Evolutionary conservation across 2,888 invertebrate species (phyloP), one percentile per base, ranked within the genome.

Genomic region (Mesochorus sp.): DNA sequence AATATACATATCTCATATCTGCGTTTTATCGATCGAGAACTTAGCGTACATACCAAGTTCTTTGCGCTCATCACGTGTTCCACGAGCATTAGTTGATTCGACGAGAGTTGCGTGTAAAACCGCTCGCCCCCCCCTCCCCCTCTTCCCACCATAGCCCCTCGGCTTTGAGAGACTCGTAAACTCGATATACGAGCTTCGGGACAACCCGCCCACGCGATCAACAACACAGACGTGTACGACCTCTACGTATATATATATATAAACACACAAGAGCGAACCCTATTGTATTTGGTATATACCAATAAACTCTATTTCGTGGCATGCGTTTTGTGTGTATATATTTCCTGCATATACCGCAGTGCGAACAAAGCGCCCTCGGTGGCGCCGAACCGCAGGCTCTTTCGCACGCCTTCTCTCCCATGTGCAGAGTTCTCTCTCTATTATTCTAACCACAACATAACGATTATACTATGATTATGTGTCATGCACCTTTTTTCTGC

Each of bases 91-190:
- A 68, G 73, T 47, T 39, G 57, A 77, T 49, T 68, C 26, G 10
- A 37, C 73, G 61, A n/a, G 70, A 51, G 62, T 49, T 62, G 62
- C 72, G 72, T 73, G 72, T 73, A 57, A n/a, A n/a, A 73, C 34
- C 66, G 34, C 61, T 26, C 71, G 19, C 31, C 2, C 28, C 64
- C 34, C 14, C 6, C 5, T 24, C 24, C 37, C 24, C 47, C 19
- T 8, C 28, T 4, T 4, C 21, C 21, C n/a, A 5, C 1, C 8
- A n/a, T n/a, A n/a, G 8, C 14, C 17, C 34, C 26, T 5, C 6
- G 5, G 6, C 12, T 21, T 4, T 17, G 12, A 14, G 10, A 47
- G 19, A 21, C 62, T 47, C 62, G 34, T 34, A 51, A 53, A 42
- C 39, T 44, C 19, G 53, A 19, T 67, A 31, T 31, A 28, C 39